Evolutionary conservation across 2,888 invertebrate species (phyloP), one percentile per base, ranked within the genome.

Genomic region (Caenorhabditis uteleia): DNA sequence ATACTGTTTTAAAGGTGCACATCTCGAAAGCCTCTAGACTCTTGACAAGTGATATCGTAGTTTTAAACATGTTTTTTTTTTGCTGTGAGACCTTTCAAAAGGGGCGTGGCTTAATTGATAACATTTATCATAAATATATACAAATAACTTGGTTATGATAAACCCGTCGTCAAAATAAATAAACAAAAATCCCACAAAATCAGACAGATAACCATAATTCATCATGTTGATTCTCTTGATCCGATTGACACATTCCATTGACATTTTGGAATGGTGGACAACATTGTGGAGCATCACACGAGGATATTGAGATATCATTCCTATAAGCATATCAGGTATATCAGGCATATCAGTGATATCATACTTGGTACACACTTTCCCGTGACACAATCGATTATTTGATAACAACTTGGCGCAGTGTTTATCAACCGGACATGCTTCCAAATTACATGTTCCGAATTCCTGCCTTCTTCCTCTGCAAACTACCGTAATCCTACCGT

Each of bases 381-480:
- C 72, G 40, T 74, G 68, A 51, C 79, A 81, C 6, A 80, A 50
- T 20, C 74, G 53, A 43, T 77, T 76, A 29, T 70, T 57, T 7
- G 71, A 74, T 27, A 78, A 54, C 5, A 70, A 44, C 25, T 69
- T 72, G 3, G 68, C 70, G 51, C 80, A 81, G 29, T 70, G 68
- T 10, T 66, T 58, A 39, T 79, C 70, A 3, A 75, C 62, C 0
- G 80, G 81, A 47, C 82, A 82, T 7, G 79, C 76, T 18, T 74
- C 48, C 49, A 79, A 61, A 42, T 80, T 81, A 64, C 82, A 82
- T 8, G 77, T 75, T 40, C 57, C 56, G 66, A 80, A 82, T 45
- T 82, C 78, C 56, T 79, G 79, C 8, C 68, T 62, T n/a, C 74
- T 57, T 47, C 79, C 80, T 8, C 80, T 80, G 67, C 21, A 76